These are phyloP conservation scores for Poicephalus gulielmi DNA, from an alignment of 2,113 vertebrate species.

Conservation along the genomic window DNA sequence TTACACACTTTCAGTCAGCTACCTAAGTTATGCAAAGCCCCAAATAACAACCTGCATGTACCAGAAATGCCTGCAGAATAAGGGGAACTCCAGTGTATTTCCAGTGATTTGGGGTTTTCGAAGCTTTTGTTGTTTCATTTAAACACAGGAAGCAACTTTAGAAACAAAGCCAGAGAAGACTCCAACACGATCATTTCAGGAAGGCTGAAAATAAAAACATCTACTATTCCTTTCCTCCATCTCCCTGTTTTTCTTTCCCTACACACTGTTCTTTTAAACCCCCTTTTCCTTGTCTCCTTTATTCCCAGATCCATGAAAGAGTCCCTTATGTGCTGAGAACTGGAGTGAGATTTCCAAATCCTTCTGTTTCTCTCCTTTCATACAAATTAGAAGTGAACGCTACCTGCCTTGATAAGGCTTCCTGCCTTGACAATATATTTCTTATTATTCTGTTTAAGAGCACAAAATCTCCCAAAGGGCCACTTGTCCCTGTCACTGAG, in stretches of 20 bases:
- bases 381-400: fast-evolving
- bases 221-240: background rate
- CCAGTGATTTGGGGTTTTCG: background rate
- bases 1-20: background rate
- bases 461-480: background rate
- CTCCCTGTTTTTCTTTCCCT: background rate
- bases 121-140: background rate
- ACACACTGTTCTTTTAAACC: background rate
- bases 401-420: background rate
- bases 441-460: background rate
- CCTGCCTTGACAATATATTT: background rate
- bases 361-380: background rate
- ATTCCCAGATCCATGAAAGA: background rate
- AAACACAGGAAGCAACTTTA: background rate
- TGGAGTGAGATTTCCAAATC: background rate
- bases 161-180: background rate
- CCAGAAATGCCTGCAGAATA: background rate
- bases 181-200: background rate
- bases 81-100: background rate
- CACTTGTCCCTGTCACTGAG: background rate
- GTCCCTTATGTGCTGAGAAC: background rate
- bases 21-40: background rate
- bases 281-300: background rate
- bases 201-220: background rate
- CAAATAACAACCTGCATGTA: background rate